Conservation (phyloP, 2,113 vertebrate genomes). For the Chlamydotis undulata region DNA sequence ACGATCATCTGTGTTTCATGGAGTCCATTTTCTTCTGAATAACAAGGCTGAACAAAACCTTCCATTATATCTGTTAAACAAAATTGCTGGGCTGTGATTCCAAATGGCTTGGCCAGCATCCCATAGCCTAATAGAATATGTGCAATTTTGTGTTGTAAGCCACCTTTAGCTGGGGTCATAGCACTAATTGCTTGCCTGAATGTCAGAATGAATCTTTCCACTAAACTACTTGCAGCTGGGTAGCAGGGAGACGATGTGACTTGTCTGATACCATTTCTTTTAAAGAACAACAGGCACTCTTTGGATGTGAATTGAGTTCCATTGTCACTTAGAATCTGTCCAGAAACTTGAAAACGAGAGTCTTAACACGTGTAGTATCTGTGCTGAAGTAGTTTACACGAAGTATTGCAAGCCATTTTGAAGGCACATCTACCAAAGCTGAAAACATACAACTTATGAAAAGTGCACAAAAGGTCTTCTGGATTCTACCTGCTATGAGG, state of each 20-base stretch:
- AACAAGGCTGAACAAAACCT: background rate
- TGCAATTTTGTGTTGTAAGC: background rate
- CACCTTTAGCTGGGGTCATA: background rate
- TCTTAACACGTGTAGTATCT: constrained; percentile 5
- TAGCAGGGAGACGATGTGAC: background rate
- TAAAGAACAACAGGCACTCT: background rate
- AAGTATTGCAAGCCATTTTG: background rate
- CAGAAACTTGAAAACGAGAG: constrained; percentile 3
- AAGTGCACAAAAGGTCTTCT: background rate
- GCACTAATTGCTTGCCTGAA: background rate
- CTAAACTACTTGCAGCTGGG: background rate
- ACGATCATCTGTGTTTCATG: background rate
- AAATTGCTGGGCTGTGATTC: background rate
- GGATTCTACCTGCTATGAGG: background rate
- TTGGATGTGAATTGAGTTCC: constrained; percentile 32
- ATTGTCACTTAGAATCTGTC: constrained; percentile 29
- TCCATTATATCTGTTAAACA: background rate
- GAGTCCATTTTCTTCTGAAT: background rate
- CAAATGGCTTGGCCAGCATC: background rate
- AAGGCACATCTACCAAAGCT: background rate
- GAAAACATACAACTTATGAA: background rate
- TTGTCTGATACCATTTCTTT: background rate
- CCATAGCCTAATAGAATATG: background rate
- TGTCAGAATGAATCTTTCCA: background rate
- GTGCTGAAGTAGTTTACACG: background rate